phyloP scores from a whole-genome alignment of 2,113 vertebrate species.

The Dipodomys spectabilis region DNA sequence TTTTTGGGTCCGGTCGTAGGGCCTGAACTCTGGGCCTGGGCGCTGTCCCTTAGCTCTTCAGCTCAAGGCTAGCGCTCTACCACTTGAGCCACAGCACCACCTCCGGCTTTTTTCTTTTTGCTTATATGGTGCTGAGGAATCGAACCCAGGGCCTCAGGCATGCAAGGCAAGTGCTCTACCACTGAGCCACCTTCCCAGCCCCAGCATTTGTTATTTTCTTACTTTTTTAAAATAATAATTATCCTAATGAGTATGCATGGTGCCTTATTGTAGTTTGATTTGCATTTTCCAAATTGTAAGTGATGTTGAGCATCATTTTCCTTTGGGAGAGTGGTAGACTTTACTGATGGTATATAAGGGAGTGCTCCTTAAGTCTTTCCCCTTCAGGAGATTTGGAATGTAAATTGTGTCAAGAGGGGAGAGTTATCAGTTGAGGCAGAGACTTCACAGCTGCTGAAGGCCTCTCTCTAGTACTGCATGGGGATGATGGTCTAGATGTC shows the following conservation, averaged over 20 bases:
- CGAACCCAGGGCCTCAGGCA: too few species aligned
- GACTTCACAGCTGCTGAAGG: not conserved
- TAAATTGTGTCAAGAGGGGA: not conserved
- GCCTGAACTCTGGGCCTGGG: too few species aligned
- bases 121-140: too few species aligned
- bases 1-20: not conserved
- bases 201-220: not conserved
- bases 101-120: too few species aligned
- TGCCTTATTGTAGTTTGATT: slow-evolving; percentile 1
- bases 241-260: not conserved
- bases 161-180: too few species aligned
- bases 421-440: too few species aligned
- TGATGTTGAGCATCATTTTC: not conserved
- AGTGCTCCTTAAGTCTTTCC: not conserved
- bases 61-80: too few species aligned
- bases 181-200: too few species aligned
- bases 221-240: not conserved
- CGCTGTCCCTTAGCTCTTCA: too few species aligned
- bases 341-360: not conserved
- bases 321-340: not conserved
- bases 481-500: not conserved
- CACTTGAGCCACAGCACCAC: too few species aligned
- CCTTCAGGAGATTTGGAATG: not conserved
- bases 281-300: not conserved
- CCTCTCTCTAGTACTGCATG: not conserved